Conservation (phyloP, 2,888 invertebrate species). For the Plebejus melissa region DNA sequence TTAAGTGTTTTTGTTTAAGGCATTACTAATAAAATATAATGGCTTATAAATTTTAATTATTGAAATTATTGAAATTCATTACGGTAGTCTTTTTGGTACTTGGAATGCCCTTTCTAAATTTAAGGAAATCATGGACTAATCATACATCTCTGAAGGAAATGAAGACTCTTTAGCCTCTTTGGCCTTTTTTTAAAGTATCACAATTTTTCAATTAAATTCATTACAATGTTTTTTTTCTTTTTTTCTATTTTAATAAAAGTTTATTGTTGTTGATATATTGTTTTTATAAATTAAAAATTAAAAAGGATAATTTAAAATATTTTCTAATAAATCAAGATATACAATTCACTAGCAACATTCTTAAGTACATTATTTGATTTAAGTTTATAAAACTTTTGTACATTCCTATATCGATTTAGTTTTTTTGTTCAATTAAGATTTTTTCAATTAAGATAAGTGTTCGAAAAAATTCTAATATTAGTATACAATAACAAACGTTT, state of each 20-base stretch:
- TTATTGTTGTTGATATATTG: too few relatives aligned
- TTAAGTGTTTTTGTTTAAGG: not conserved
- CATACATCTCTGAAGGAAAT: too few relatives aligned
- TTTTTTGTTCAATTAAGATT: not conserved
- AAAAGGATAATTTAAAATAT: too few relatives aligned
- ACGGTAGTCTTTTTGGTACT: not conserved
- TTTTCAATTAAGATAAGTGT: not conserved
- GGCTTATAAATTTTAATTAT: not conserved
- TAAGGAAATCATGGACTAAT: too few relatives aligned
- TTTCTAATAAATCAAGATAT: not conserved
- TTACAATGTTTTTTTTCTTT: too few relatives aligned
- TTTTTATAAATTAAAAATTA: too few relatives aligned
- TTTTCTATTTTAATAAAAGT: too few relatives aligned
- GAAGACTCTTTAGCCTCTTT: too few relatives aligned
- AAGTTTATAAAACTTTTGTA: not conserved
- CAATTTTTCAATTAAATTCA: too few relatives aligned
- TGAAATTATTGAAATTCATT: not conserved
- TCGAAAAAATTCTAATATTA: not conserved
- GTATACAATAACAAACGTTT: conserved; percentile 1
- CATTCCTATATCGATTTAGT: not conserved
- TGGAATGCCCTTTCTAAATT: not conserved
- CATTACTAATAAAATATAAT: conserved; percentile 12
- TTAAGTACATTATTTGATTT: not conserved
- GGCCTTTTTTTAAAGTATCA: too few relatives aligned
- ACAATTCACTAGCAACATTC: not conserved